Conservation (phyloP, 2,113 vertebrate species). For the Pteruthius melanotis region DNA sequence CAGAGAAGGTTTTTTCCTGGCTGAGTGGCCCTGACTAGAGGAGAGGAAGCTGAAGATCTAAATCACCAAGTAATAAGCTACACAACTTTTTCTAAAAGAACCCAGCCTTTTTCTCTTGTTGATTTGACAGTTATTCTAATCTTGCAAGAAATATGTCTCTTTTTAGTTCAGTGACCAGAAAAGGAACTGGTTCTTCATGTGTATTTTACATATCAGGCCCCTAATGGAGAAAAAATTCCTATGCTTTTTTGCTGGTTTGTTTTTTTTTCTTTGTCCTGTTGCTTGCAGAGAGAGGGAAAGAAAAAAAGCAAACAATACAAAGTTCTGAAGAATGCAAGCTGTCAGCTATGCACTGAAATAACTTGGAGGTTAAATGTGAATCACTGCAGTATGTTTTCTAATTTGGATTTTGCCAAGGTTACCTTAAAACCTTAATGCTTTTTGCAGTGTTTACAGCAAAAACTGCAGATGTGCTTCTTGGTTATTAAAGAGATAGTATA, state of each 20-base stretch:
- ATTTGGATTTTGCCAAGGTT: constrained; percentile 48
- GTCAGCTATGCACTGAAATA: constrained; percentile 38
- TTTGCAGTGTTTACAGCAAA: constrained; percentile 58
- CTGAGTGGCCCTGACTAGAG: constrained; percentile 12
- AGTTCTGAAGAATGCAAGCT: constrained; percentile 51
- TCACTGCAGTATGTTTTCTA: constrained; percentile 46
- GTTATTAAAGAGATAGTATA: constrained; percentile 55
- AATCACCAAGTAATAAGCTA: constrained; percentile 57
- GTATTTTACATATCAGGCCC: constrained; percentile 12
- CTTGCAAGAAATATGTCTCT: constrained; percentile 41
- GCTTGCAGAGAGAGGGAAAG: neutral
- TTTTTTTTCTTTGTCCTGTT: neutral
- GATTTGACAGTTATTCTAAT: constrained; percentile 66
- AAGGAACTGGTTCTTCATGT: constrained; percentile 40
- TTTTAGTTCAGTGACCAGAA: constrained; percentile 62
- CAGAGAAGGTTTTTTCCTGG: constrained; percentile 51
- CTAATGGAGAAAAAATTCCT: constrained; percentile 48
- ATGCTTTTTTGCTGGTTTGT: neutral
- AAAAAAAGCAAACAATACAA: constrained; percentile 26
- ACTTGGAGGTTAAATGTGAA: constrained; percentile 60
- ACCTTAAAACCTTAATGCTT: constrained; percentile 39
- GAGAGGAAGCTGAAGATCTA: constrained; percentile 31
- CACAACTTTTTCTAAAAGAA: constrained; percentile 42
- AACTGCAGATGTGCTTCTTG: constrained; percentile 54
- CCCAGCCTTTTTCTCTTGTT: constrained; percentile 25